Evolutionary conservation across 2,797 vertebrate genomes (phyloP).

Genomic region (Hoplostethus mediterraneus): DNA sequence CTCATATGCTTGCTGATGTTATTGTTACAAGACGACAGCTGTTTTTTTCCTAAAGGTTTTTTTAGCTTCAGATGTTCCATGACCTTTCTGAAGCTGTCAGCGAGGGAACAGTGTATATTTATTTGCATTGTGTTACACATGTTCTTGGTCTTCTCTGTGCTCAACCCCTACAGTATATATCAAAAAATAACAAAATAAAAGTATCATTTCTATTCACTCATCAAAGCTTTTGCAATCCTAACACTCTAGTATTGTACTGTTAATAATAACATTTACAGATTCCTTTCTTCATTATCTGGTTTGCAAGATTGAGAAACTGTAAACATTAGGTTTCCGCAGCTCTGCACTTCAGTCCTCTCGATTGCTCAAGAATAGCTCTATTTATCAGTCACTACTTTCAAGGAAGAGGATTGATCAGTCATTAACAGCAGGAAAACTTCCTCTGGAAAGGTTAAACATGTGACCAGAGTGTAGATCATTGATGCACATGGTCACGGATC

Average conservation of each 20-base stretch:
- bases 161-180: slow-evolving; percentile 19
- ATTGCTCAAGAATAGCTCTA: slow-evolving; percentile 9
- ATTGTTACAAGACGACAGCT: slow-evolving; percentile 60
- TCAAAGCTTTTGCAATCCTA: background rate
- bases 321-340: background rate
- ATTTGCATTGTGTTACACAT: slow-evolving; percentile 35
- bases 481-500: background rate
- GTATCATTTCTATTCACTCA: background rate
- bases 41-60: slow-evolving; percentile 61
- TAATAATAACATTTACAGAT: background rate
- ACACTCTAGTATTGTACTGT: background rate
- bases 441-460: slow-evolving; percentile 1
- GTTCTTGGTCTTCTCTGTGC: slow-evolving; percentile 14
- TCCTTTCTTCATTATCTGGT: background rate
- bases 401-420: slow-evolving; percentile 30
- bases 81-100: slow-evolving; percentile 74
- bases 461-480: background rate
- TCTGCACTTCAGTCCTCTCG: slow-evolving; percentile 1
- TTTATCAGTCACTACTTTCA: slow-evolving; percentile 29
- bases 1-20: slow-evolving; percentile 39
- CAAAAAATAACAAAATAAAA: background rate
- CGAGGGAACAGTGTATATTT: slow-evolving; percentile 46
- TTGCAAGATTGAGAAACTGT: background rate
- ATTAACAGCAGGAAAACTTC: slow-evolving; percentile 10
- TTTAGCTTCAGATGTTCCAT: slow-evolving; percentile 65